Conservation (phyloP, 2,888 invertebrate species). For the Lasioglossum pauxillum region DNA sequence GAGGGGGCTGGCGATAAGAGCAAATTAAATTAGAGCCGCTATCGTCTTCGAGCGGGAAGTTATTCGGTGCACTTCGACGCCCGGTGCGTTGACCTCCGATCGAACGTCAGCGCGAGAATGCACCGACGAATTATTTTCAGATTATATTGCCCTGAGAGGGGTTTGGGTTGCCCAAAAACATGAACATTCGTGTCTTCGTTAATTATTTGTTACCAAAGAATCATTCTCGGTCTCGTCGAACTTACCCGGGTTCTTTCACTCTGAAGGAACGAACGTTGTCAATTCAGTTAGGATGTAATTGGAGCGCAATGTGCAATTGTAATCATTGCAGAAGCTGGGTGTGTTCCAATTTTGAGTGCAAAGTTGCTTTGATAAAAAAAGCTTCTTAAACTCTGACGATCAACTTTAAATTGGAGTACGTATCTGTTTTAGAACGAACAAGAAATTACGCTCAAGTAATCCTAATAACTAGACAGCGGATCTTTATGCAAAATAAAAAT, state of each 20-base stretch:
- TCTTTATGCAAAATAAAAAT: too few relatives aligned
- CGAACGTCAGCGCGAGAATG: neutral
- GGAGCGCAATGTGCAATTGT: neutral
- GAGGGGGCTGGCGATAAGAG: slow-evolving; percentile 45
- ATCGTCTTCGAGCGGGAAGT: slow-evolving; percentile 36
- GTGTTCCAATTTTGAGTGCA: neutral
- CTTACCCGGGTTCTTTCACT: neutral
- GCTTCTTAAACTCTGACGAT: neutral
- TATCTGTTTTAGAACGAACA: too few relatives aligned
- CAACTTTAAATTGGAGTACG: neutral
- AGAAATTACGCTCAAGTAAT: too few relatives aligned
- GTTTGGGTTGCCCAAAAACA: neutral
- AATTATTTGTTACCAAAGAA: neutral
- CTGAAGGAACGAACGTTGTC: neutral
- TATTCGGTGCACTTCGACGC: slow-evolving; percentile 19
- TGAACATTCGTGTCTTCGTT: neutral
- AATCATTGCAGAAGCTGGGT: neutral
- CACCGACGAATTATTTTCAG: slow-evolving; percentile 22
- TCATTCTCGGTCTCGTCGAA: too few relatives aligned
- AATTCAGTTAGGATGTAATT: neutral
- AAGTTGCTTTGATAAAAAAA: too few relatives aligned
- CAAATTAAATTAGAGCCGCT: slow-evolving; percentile 54
- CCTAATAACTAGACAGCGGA: too few relatives aligned
- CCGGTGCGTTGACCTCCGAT: slow-evolving; percentile 39
- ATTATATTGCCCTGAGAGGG: neutral